A percentile compares a stretch with the other conserved stretches of the same genome.
Evolutionary conservation across 1,140 invertebrate species (phyloP).

Genomic region (Lepidurus apus): DNA sequence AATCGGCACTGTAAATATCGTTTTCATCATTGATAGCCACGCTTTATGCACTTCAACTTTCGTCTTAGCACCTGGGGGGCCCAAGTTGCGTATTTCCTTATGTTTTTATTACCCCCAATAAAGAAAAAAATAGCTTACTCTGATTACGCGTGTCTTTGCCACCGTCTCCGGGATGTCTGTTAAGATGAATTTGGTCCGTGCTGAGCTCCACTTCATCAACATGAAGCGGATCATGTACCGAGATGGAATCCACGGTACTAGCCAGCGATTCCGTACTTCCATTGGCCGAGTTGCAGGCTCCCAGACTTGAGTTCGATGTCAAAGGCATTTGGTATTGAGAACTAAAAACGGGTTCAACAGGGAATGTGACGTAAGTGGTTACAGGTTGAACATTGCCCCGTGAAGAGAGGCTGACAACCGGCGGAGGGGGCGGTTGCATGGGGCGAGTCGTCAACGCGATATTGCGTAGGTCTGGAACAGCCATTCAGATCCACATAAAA

Average conservation of each 20-base stretch:
- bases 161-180: not conserved
- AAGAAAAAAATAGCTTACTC: not conserved
- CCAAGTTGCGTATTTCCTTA: too few relatives aligned
- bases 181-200: not conserved
- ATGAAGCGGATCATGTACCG: slow-evolving; percentile 18
- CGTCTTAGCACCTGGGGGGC: too few relatives aligned
- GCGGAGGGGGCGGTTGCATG: slow-evolving; percentile 20
- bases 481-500: not conserved
- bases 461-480: not conserved
- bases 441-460: not conserved
- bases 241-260: slow-evolving; percentile 33
- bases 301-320: not conserved
- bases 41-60: too few relatives aligned
- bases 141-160: not conserved
- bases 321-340: slow-evolving; percentile 1
- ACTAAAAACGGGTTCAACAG: not conserved
- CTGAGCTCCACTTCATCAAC: not conserved
- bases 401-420: slow-evolving; percentile 2
- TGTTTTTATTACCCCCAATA: too few relatives aligned
- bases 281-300: slow-evolving; percentile 20
- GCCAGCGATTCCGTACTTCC: slow-evolving; percentile 35
- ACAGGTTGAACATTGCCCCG: not conserved
- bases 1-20: too few relatives aligned
- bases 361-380: slow-evolving; percentile 1
- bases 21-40: too few relatives aligned